These are phyloP conservation scores for Upupa epops DNA, from an alignment of 2,113 vertebrate species.

Conservation along the genomic window DNA sequence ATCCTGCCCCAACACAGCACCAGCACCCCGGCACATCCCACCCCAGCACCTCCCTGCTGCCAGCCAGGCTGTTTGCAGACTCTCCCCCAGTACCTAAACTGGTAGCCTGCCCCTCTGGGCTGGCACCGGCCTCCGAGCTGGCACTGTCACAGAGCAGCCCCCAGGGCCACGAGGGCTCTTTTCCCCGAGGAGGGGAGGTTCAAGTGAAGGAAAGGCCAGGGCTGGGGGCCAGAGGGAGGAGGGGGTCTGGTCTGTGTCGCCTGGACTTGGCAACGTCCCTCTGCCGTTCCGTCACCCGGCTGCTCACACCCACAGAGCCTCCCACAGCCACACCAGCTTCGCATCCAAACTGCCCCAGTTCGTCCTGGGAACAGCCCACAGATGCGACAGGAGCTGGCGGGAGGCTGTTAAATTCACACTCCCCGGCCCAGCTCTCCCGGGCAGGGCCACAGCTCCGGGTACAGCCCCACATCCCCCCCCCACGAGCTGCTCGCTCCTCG, in stretches of 20 bases:
- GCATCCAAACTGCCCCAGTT: not conserved
- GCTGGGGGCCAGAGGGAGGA: not conserved
- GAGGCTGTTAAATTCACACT: not conserved
- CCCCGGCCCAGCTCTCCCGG: not conserved
- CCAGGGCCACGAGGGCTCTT: not conserved
- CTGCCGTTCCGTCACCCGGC: not conserved
- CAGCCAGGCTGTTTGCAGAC: not conserved
- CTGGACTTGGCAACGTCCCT: not conserved
- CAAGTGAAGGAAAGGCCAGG: not conserved
- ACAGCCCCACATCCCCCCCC: not conserved
- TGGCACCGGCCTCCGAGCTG: not conserved
- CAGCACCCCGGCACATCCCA: no score
- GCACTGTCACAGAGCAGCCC: not conserved
- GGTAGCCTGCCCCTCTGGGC: not conserved
- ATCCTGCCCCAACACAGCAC: no score
- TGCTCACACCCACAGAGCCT: not conserved
- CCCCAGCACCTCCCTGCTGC: not conserved
- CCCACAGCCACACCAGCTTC: not conserved
- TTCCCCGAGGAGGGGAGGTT: not conserved
- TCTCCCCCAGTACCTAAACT: not conserved
- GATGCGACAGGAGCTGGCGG: fast-evolving
- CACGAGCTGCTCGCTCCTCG: not conserved
- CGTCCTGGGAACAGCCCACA: fast-evolving
- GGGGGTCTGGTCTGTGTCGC: not conserved
- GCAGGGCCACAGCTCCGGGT: no score